These are phyloP conservation scores for Brachionus calyciflorus DNA, from an alignment of 1,140 invertebrate species.

Conservation along the genomic window DNA sequence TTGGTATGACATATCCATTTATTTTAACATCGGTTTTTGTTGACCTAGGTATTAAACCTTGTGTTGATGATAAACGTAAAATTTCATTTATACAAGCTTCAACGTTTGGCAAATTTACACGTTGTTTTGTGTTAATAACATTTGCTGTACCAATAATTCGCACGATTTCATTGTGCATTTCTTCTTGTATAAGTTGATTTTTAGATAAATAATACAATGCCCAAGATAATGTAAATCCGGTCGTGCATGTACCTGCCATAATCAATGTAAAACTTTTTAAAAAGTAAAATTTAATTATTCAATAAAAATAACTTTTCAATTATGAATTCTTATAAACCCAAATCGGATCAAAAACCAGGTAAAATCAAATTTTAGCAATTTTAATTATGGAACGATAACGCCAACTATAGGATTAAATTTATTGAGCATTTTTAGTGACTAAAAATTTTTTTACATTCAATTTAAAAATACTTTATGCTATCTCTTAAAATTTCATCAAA, in stretches of 20 bases:
- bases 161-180: slow-evolving; percentile 24
- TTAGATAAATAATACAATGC: slow-evolving; percentile 27
- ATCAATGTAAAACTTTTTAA: slow-evolving; percentile 12
- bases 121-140: not conserved
- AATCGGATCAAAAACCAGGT: too few relatives aligned
- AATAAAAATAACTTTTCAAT: not conserved
- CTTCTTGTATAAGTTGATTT: not conserved
- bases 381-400: too few relatives aligned
- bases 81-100: slow-evolving; percentile 46
- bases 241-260: slow-evolving; percentile 38
- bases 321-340: too few relatives aligned
- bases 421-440: too few relatives aligned
- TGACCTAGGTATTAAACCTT: slow-evolving; percentile 26
- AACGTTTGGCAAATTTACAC: not conserved
- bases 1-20: not conserved
- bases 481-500: too few relatives aligned
- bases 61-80: slow-evolving; percentile 39
- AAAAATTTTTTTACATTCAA: too few relatives aligned
- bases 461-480: too few relatives aligned
- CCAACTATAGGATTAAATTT: too few relatives aligned
- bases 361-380: too few relatives aligned
- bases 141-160: not conserved
- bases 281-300: not conserved
- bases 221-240: slow-evolving; percentile 40
- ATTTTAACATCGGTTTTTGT: slow-evolving; percentile 6